These are phyloP conservation scores for Machaerirhynchus nigripectus DNA, from an alignment of 2,113 vertebrate species.

Conservation along the genomic window DNA sequence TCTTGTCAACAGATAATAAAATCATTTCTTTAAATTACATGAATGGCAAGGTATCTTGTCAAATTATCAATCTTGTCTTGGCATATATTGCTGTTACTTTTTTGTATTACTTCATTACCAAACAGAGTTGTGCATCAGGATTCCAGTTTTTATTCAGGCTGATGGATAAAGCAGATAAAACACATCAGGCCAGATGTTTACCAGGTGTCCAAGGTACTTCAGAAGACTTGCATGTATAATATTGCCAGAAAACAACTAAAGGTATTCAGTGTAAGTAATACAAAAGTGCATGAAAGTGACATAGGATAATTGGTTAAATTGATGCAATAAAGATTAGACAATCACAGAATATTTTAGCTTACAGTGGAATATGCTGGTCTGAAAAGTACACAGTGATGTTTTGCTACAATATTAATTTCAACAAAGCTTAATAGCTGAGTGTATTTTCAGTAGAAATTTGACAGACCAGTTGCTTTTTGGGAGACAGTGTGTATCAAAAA, in stretches of 20 bases:
- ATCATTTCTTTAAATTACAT: neutral
- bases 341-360: neutral
- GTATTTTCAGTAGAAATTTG: neutral
- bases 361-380: neutral
- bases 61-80: too few relatives aligned
- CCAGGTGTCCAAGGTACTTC: neutral
- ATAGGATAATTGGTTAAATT: neutral
- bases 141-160: neutral
- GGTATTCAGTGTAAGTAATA: neutral
- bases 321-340: neutral
- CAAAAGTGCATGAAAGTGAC: neutral
- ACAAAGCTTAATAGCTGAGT: neutral
- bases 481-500: neutral
- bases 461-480: neutral
- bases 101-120: neutral
- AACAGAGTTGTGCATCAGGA: neutral
- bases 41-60: neutral
- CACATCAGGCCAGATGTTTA: neutral
- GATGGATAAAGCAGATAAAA: neutral
- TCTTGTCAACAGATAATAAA: neutral
- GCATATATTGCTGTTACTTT: neutral
- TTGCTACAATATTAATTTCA: neutral
- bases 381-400: neutral
- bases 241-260: neutral
- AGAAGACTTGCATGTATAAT: neutral